Base-by-base conservation (phyloP, 2,113 vertebrate genomes). In the Rhea pennata region DNA sequence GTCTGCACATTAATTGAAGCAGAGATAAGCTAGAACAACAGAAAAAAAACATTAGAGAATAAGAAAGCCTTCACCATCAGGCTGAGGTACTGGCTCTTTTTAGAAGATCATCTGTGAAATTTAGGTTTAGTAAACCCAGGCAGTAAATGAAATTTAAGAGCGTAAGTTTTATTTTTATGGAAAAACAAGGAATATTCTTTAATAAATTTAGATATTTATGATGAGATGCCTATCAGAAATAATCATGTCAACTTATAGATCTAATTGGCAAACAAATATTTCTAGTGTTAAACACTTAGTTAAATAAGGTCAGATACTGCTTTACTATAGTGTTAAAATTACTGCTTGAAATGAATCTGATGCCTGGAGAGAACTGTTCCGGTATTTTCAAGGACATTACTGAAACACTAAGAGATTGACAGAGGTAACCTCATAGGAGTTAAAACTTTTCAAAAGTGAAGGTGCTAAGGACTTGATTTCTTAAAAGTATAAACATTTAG, bases 191-290 rank as follows among this genome's bases (percentile, higher is more conserved):
- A 80, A 92, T 95, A 97, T 87, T 96, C 90, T 97, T 96, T 73
- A 97, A 86, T 69, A 90, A 92, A 66, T 81, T 98, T 96, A 98
- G 90, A 90, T 96, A 96, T 96, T 98, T 97, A 97, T 81, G 92
- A 95, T 72, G 81, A 51, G 89, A 94, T 95, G 69, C 72, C 87
- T 78, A 95, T 94, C 86, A 97, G 88, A 90, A 92, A 97, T 88
- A 87, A 5, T 93, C 86, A 87, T 66, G 89, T 97, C 93, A 97
- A 53, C 79, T 90, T 59, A 44, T 64, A 91, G 86, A 74, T 65
- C 70, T 65, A 87, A 29, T 66, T 82, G 46, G 92, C 82, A 96
- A 97, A 95, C 44, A 90, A 89, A 96, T 36, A 36, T 95, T 93
- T 96, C 91, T 95, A 97, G 76, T 36, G 79, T 96, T 97, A 96